Evolutionary conservation across 2,888 invertebrate genomes (phyloP).

Genomic region (Serrognathus titanus): DNA sequence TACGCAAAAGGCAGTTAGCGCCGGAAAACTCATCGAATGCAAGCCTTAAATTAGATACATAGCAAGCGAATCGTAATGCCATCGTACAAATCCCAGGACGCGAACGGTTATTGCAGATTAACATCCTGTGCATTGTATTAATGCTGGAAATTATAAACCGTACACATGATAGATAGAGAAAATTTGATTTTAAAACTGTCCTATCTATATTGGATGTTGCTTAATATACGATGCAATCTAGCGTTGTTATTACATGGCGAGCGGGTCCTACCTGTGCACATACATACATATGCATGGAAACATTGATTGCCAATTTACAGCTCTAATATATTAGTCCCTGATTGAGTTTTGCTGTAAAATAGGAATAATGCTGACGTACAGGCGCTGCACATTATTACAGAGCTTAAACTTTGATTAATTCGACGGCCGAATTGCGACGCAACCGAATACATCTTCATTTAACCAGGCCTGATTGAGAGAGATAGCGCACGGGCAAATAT

Average conservation of each 20-base stretch:
- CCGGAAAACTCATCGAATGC: slow-evolving; percentile 30
- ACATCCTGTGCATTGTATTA: slow-evolving; percentile 50
- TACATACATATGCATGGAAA: slow-evolving; percentile 52
- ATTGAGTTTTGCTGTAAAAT: slow-evolving; percentile 54
- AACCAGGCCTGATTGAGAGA: slow-evolving; percentile 23
- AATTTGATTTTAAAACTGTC: slow-evolving; percentile 53
- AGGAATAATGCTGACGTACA: slow-evolving; percentile 52
- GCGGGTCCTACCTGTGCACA: slow-evolving; percentile 24
- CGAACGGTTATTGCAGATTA: slow-evolving; percentile 51
- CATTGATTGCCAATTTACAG: slow-evolving; percentile 55
- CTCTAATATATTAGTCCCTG: slow-evolving; percentile 53
- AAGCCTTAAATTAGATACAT: slow-evolving; percentile 43
- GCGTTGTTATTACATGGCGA: slow-evolving; percentile 48
- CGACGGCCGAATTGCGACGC: slow-evolving; percentile 45
- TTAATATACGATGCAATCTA: slow-evolving; percentile 52
- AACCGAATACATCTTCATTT: slow-evolving; percentile 39
- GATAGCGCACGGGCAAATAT: slow-evolving; percentile 24
- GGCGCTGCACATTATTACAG: slow-evolving; percentile 49
- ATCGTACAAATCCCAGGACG: slow-evolving; percentile 43
- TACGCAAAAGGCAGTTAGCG: slow-evolving; percentile 28
- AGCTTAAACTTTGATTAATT: slow-evolving; percentile 53
- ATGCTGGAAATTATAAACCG: slow-evolving; percentile 50
- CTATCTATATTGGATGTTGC: slow-evolving; percentile 50
- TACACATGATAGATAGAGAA: slow-evolving; percentile 50
- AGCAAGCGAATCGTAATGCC: slow-evolving; percentile 38